Conservation (phyloP, 1,140 invertebrate species). For the Calephelis virginiensis region DNA sequence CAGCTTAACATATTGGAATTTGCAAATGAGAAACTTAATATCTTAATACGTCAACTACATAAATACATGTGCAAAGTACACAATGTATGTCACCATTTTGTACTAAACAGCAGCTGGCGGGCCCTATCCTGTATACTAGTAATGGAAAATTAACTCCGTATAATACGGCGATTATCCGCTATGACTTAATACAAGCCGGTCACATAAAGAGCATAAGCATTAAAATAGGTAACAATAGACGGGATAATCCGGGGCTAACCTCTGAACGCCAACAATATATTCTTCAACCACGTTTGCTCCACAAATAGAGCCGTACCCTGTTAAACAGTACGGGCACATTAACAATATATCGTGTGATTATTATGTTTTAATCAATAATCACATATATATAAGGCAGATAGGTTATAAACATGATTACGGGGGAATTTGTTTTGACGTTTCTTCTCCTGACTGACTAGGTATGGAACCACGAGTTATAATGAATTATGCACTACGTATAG, state of each 20-base stretch:
- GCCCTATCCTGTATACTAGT: slow-evolving; percentile 41
- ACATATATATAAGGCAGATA: no score
- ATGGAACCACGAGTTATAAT: no score
- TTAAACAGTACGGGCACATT: neutral
- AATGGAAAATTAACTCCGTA: slow-evolving; percentile 73
- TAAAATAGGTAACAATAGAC: slow-evolving; percentile 72
- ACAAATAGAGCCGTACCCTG: slow-evolving; percentile 19
- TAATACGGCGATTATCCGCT: slow-evolving; percentile 75
- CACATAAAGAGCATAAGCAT: slow-evolving; percentile 72
- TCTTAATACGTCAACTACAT: neutral
- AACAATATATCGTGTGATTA: neutral
- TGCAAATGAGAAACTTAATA: neutral
- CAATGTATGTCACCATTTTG: slow-evolving; percentile 47
- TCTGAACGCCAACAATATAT: slow-evolving; percentile 51
- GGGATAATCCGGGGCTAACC: slow-evolving; percentile 70
- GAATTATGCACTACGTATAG: no score
- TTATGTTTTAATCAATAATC: neutral
- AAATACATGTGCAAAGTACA: slow-evolving; percentile 14
- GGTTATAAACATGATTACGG: no score
- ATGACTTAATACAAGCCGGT: slow-evolving; percentile 72
- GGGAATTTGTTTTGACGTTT: no score
- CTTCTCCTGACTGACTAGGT: no score
- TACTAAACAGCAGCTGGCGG: slow-evolving; percentile 59
- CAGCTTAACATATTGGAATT: no score
- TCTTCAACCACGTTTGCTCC: slow-evolving; percentile 41